phyloP scores from a whole-genome alignment of 2,888 invertebrate genomes.

The Chouioia cunea region DNA sequence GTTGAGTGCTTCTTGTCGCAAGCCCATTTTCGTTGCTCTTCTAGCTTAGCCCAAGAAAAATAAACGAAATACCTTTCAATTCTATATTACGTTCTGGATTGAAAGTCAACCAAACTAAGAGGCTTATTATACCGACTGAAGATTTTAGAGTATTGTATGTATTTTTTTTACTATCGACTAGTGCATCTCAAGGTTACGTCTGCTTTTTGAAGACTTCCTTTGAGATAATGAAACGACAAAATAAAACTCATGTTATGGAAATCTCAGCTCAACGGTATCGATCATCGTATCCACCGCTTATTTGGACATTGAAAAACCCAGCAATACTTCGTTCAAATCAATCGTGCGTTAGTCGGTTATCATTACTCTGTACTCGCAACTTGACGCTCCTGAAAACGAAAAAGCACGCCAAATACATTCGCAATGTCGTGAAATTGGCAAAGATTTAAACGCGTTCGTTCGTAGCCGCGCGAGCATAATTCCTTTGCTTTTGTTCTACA shows the following conservation, averaged over 20 bases:
- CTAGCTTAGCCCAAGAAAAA: slow-evolving; percentile 63
- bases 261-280: slow-evolving; percentile 67
- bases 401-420: not conserved
- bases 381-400: slow-evolving; percentile 64
- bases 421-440: not conserved
- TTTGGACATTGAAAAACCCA: slow-evolving; percentile 83
- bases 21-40: slow-evolving; percentile 65
- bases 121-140: slow-evolving; percentile 66
- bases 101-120: too few relatives aligned
- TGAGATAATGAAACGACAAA: slow-evolving; percentile 72
- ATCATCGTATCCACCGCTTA: slow-evolving; percentile 72
- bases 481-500: slow-evolving; percentile 78
- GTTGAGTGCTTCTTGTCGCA: slow-evolving; percentile 64
- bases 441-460: slow-evolving; percentile 73
- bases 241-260: too few relatives aligned
- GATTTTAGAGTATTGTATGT: slow-evolving; percentile 78
- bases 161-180: slow-evolving; percentile 77
- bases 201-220: slow-evolving; percentile 80
- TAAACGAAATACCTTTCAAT: not conserved
- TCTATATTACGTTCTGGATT: too few relatives aligned
- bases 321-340: slow-evolving; percentile 87
- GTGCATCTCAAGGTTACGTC: slow-evolving; percentile 82
- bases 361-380: slow-evolving; percentile 89
- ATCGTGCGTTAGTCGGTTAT: slow-evolving; percentile 81
- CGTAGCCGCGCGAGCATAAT: slow-evolving; percentile 85